Conservation (phyloP, 2,797 vertebrate genomes). For the Manis pentadactyla region DNA sequence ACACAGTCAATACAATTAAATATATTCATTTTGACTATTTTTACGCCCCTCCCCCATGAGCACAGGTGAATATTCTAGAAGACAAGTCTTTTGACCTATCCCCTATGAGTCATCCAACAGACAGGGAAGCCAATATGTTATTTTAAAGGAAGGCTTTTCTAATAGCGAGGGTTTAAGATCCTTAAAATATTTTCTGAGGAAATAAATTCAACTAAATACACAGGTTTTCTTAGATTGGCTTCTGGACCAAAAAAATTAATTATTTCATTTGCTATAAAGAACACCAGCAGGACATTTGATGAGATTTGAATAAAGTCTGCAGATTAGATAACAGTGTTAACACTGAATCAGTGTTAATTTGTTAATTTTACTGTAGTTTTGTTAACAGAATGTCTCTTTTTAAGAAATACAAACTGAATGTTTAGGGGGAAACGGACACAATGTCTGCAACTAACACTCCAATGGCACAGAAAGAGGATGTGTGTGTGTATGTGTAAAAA, state of each 20-base stretch:
- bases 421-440: neutral
- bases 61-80: neutral
- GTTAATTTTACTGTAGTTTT: neutral
- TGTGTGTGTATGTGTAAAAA: neutral
- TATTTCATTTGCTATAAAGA: neutral
- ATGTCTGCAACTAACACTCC: neutral
- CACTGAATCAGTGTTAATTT: neutral
- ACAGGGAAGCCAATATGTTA: neutral
- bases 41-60: neutral
- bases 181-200: constrained; percentile 34
- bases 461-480: neutral
- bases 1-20: neutral
- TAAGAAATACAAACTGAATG: neutral
- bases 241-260: neutral
- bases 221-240: neutral
- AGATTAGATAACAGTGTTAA: neutral
- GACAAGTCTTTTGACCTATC: neutral
- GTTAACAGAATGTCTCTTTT: constrained; percentile 3
- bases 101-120: neutral
- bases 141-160: neutral
- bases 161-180: neutral
- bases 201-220: neutral
- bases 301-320: neutral
- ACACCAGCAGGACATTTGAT: neutral
- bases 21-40: neutral